Evolutionary conservation across 1,140 invertebrate species (phyloP).

Genomic region (Ceratosolen solmsi): DNA sequence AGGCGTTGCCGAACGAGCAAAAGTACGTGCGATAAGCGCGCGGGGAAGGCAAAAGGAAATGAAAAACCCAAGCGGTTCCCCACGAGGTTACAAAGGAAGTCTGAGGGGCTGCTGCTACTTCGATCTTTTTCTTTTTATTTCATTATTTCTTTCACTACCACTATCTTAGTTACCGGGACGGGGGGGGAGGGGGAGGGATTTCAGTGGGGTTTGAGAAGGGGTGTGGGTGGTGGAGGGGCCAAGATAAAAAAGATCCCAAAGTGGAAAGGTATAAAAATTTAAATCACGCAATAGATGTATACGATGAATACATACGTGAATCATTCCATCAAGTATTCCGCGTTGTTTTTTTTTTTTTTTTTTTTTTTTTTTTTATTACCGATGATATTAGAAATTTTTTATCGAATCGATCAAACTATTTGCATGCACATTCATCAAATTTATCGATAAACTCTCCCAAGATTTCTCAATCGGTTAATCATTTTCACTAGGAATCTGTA

Average conservation of each 20-base stretch:
- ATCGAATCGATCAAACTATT: too few relatives aligned
- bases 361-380: too few relatives aligned
- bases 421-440: too few relatives aligned
- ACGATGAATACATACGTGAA: background rate
- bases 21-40: conserved; percentile 46
- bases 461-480: too few relatives aligned
- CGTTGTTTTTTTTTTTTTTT: too few relatives aligned
- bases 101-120: conserved; percentile 16
- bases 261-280: conserved; percentile 6
- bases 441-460: too few relatives aligned
- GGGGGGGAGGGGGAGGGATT: too few relatives aligned
- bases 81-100: conserved; percentile 41
- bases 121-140: conserved; percentile 16
- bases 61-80: conserved; percentile 33
- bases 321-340: background rate
- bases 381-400: too few relatives aligned
- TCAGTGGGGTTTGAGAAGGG: too few relatives aligned
- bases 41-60: conserved; percentile 34
- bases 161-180: background rate
- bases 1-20: background rate
- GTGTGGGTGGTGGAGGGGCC: background rate
- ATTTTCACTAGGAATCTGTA: too few relatives aligned
- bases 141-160: background rate
- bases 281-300: background rate
- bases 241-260: conserved; percentile 18